These are phyloP conservation scores for Callipepla squamata DNA, from an alignment of 2,113 vertebrate species.

Conservation along the genomic window DNA sequence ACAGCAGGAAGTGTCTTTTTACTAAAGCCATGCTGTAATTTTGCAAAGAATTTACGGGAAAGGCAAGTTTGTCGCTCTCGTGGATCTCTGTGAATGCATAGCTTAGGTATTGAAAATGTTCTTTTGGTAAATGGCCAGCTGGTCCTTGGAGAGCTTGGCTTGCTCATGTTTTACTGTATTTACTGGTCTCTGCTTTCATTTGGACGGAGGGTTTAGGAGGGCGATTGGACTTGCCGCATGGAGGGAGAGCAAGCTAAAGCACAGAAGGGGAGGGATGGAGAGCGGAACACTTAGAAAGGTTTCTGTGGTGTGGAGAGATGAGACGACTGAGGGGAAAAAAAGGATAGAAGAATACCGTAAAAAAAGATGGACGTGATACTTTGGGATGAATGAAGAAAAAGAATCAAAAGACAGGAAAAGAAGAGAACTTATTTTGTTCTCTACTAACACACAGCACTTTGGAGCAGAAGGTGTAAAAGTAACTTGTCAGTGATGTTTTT, in stretches of 20 bases:
- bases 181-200: neutral
- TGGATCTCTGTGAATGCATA: neutral
- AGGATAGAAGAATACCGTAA: neutral
- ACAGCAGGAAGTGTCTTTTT: neutral
- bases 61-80: neutral
- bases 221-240: neutral
- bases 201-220: neutral
- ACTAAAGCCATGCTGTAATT: neutral
- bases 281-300: neutral
- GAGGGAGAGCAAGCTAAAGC: neutral
- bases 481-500: neutral
- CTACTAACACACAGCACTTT: neutral
- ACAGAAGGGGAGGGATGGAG: neutral
- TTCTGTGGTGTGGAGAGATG: neutral
- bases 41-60: neutral
- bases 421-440: neutral
- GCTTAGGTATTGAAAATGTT: neutral
- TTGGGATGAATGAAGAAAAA: neutral
- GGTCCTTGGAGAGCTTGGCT: neutral
- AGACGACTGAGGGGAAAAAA: neutral
- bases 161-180: neutral
- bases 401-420: fast-evolving
- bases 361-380: neutral
- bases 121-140: neutral
- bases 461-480: neutral